A percentile compares a stretch with the other conserved stretches of the same genome.
phyloP scores from a whole-genome alignment of 2,888 invertebrate species.

The Drosophila fulvimacula region DNA sequence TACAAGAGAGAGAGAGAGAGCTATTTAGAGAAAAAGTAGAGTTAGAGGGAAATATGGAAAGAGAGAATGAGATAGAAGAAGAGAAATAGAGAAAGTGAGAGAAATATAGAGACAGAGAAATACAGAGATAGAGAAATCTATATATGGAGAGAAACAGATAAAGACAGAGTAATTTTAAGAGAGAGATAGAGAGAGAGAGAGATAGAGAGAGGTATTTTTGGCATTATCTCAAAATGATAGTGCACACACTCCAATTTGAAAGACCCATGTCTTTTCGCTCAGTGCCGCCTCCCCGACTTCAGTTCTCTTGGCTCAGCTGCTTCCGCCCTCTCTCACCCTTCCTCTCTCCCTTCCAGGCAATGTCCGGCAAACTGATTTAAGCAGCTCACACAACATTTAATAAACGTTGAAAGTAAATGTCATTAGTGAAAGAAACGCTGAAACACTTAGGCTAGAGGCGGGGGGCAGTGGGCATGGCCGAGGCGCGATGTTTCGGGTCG shows the following conservation, averaged over 20 bases:
- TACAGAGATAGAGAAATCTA: too few relatives aligned
- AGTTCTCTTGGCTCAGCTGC: neutral
- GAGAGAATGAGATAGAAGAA: neutral
- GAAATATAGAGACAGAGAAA: neutral
- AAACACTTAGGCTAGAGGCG: slow-evolving; percentile 15
- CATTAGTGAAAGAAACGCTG: slow-evolving; percentile 65
- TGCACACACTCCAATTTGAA: neutral
- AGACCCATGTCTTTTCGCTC: neutral
- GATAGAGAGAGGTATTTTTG: neutral
- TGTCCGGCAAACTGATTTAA: slow-evolving; percentile 71
- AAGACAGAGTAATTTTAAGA: neutral
- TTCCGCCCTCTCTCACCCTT: neutral
- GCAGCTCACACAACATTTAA: slow-evolving; percentile 73
- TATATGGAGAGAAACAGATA: too few relatives aligned
- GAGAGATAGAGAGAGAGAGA: neutral
- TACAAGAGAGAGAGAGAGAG: neutral
- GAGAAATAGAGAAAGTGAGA: neutral
- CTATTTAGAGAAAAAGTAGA: neutral
- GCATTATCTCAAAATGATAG: too few relatives aligned
- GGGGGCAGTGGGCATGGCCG: neutral
- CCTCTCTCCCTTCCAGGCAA: slow-evolving; percentile 8
- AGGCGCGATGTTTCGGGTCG: slow-evolving; percentile 4
- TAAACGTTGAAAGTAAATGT: slow-evolving; percentile 80
- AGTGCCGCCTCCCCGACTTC: slow-evolving; percentile 15
- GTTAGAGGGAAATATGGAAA: neutral